Conservation (phyloP, 2,113 vertebrate species). For the Cephalopholis sonnerati region DNA sequence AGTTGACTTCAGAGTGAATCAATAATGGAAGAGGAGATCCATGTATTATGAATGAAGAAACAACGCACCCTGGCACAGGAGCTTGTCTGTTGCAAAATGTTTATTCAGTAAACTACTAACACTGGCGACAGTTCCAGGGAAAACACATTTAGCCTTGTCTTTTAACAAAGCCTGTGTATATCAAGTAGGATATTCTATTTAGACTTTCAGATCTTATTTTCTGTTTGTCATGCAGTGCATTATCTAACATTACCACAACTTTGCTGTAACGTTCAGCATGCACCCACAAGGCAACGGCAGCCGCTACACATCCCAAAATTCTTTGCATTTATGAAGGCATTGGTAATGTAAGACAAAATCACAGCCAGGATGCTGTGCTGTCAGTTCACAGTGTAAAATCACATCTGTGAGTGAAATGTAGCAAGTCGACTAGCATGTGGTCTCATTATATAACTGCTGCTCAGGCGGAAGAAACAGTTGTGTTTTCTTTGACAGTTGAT, state of each 20-base stretch:
- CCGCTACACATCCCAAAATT: neutral
- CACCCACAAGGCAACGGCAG: neutral
- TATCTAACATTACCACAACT: neutral
- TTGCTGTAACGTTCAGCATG: neutral
- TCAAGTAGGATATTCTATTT: neutral
- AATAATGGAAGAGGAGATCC: slow-evolving; percentile 68
- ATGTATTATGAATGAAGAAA: slow-evolving; percentile 74
- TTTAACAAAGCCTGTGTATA: slow-evolving; percentile 19
- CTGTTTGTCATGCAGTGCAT: neutral
- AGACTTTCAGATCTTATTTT: neutral
- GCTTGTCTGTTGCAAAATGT: slow-evolving; percentile 55
- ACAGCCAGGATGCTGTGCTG: neutral
- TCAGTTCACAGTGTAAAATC: slow-evolving; percentile 25
- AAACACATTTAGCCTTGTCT: slow-evolving; percentile 34
- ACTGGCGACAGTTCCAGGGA: neutral
- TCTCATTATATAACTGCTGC: slow-evolving; percentile 21
- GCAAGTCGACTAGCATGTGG: slow-evolving; percentile 25
- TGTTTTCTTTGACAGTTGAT: slow-evolving; percentile 36
- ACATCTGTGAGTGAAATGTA: slow-evolving; percentile 53
- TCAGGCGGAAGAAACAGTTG: neutral
- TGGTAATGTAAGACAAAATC: neutral
- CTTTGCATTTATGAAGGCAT: slow-evolving; percentile 4
- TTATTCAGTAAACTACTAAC: slow-evolving; percentile 56
- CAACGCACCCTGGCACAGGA: slow-evolving; percentile 42
- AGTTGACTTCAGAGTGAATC: slow-evolving; percentile 60